Evolutionary conservation across 2,888 invertebrate species (phyloP), one percentile per base, ranked within the genome.

Genomic region (Troides oblongomaculatus): DNA sequence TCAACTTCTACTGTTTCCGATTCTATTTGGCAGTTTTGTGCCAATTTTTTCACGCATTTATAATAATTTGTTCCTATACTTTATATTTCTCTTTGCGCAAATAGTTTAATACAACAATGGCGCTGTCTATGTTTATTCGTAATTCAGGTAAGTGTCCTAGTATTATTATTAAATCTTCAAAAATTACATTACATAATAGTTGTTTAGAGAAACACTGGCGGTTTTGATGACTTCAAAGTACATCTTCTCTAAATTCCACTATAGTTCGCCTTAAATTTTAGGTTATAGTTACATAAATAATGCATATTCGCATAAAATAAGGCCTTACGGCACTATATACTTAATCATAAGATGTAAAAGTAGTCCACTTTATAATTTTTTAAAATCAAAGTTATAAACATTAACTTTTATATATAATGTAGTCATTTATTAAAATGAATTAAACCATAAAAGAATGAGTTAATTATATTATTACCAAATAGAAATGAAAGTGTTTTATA

Each of bases 51-150:
- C 58, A 65, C 68, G 53, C 61, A 69, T 70, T 68, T 64, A 57
- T 64, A 59, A 72, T 70, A 72, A 57, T 72, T 64, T 58, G 70
- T 65, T 66, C 18, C 62, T 63, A 39, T 1, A 56, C n/a, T 57
- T 58, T 56, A 64, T 59, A 39, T 23, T 62, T n/a, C 25, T 25
- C 66, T 53, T 39, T 57, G 59, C 46, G 8, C 62, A 36, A 63
- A 66, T 71, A 65, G n/a, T 64, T 63, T 60, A 46, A 36, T 23
- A 63, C n/a, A 57, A 73, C 36, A 73, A 93, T 93, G 92, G 88
- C 92, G 59, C 85, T 91, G 71, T 92, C 92, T 8, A 87, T 88
- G 84, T 86, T 92, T 66, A 79, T 90, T 65, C 89, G 91, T 70
- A 78, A 82, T 71, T 78, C 89, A 86, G 91, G 92, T 92, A 87